phyloP scores from a whole-genome alignment of 2,888 invertebrate species.

The Itoplectis maculator region DNA sequence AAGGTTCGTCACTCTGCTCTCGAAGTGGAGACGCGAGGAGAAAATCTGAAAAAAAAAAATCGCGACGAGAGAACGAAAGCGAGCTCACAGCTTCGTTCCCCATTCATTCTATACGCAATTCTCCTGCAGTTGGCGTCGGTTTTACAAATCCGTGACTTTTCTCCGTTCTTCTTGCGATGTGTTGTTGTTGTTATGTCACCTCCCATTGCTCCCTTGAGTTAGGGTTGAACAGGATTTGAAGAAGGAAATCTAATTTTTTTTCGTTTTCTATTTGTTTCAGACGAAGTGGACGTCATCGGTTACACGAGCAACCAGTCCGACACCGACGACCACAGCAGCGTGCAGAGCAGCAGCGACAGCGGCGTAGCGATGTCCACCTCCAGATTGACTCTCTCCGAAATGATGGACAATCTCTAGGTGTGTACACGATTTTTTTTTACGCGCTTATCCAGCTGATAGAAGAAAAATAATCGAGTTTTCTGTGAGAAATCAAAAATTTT shows the following conservation, averaged over 20 bases:
- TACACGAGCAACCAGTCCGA: constrained; percentile 94
- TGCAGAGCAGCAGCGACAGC: constrained; percentile 91
- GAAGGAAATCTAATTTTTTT: constrained; percentile 37
- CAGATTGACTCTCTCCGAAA: constrained; percentile 88
- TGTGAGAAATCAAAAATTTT: no score
- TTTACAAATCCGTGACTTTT: not conserved
- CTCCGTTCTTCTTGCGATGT: not conserved
- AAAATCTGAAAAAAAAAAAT: not conserved
- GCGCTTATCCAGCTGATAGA: no score
- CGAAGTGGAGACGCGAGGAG: not conserved
- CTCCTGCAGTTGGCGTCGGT: not conserved
- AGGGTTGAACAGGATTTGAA: not conserved
- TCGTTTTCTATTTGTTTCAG: constrained; percentile 85
- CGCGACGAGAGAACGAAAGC: not conserved
- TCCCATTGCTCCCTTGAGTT: constrained; percentile 1
- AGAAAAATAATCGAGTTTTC: no score
- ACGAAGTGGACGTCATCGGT: constrained; percentile 94
- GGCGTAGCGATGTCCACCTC: constrained; percentile 90
- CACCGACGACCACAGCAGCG: constrained; percentile 93
- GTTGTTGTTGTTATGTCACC: not conserved
- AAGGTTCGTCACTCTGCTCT: not conserved
- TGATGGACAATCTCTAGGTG: constrained; percentile 85
- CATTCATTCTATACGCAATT: constrained; percentile 34
- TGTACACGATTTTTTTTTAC: constrained; percentile 10
- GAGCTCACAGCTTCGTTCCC: constrained; percentile 24